Percentiles rank a stretch among this genome's conserved stretches.
Conservation (phyloP, 2,113 vertebrate genomes). For the Microtus montanus region DNA sequence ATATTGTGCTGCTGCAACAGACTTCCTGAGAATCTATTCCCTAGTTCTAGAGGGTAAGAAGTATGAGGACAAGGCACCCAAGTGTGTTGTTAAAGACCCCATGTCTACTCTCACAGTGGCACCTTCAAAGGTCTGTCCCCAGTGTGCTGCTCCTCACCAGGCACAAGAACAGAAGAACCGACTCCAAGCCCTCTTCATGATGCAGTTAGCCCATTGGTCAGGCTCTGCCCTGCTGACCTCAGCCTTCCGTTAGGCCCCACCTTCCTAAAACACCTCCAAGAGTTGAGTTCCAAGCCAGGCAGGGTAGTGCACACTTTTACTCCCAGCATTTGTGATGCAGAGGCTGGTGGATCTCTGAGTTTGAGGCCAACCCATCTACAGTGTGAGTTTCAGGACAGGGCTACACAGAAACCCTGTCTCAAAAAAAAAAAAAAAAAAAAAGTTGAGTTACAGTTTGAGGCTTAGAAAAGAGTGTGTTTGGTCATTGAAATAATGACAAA, state of each 20-base stretch:
- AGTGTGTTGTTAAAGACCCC: background rate
- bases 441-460: background rate
- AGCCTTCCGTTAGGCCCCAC: background rate
- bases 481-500: conserved; percentile 23
- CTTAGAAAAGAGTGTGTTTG: background rate
- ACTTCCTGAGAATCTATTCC: background rate
- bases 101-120: background rate
- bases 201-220: background rate
- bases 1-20: background rate
- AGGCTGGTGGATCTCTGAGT: background rate
- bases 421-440: too few relatives aligned
- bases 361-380: background rate
- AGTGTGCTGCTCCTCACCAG: background rate
- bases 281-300: background rate
- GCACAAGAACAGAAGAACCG: background rate
- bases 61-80: background rate
- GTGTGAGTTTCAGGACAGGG: background rate
- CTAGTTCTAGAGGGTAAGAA: background rate
- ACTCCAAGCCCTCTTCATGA: background rate
- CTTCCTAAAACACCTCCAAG: background rate
- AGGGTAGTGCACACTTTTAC: background rate
- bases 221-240: background rate
- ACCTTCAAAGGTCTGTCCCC: background rate
- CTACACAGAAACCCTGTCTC: background rate
- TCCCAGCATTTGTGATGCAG: background rate